Evolutionary conservation across 2,797 vertebrate species (phyloP).

Genomic region (Xenopus petersii): DNA sequence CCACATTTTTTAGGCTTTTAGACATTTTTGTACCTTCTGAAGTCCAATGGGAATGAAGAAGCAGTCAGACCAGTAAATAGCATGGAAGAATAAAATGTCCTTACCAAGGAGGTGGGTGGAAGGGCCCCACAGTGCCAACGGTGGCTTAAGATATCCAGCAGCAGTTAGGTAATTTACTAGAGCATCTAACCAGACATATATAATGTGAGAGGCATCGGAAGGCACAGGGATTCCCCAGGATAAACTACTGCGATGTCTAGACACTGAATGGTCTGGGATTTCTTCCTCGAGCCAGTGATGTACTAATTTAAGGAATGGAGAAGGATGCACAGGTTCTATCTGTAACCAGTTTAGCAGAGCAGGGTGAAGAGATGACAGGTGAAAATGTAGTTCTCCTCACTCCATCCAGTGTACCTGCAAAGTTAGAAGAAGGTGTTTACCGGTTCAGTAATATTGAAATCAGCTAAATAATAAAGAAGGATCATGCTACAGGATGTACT

Average conservation of each 20-base stretch:
- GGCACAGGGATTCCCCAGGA: slow-evolving; percentile 93
- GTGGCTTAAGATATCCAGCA: slow-evolving; percentile 76
- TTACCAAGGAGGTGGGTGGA: slow-evolving; percentile 86
- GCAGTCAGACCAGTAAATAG: slow-evolving; percentile 90
- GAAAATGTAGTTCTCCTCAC: slow-evolving; percentile 96
- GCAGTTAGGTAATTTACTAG: slow-evolving; percentile 91
- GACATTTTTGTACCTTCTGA: slow-evolving; percentile 93
- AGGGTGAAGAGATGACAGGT: slow-evolving; percentile 75
- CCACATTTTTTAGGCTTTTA: slow-evolving; percentile 89
- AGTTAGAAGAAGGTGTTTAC: background rate
- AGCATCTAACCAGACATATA: slow-evolving; percentile 96
- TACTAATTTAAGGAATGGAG: slow-evolving; percentile 72
- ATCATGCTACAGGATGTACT: too few species aligned
- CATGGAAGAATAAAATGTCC: slow-evolving; percentile 94
- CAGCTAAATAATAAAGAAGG: too few species aligned
- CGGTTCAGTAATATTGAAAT: too few species aligned
- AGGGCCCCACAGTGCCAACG: slow-evolving; percentile 72
- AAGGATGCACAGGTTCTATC: slow-evolving; percentile 69
- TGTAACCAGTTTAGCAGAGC: slow-evolving; percentile 79
- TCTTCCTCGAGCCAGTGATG: slow-evolving; percentile 82
- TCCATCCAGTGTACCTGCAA: slow-evolving; percentile 87
- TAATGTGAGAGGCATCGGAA: slow-evolving; percentile 77
- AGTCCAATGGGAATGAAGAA: slow-evolving; percentile 94
- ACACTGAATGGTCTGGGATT: slow-evolving; percentile 86
- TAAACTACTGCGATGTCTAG: slow-evolving; percentile 81